Evolutionary conservation across 1,140 invertebrate species (phyloP).

Genomic region (Drosophila mauritiana): DNA sequence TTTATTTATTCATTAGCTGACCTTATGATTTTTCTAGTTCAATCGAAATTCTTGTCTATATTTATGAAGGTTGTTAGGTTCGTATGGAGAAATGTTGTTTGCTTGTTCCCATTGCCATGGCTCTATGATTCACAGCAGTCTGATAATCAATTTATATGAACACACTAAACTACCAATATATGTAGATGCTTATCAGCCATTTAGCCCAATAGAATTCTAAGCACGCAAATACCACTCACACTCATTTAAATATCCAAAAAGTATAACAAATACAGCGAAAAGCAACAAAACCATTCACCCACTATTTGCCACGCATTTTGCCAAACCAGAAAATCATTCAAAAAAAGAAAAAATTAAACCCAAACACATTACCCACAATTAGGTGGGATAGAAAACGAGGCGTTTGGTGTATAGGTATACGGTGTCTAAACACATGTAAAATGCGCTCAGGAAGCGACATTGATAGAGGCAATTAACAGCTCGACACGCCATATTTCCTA

Average conservation of each 20-base stretch:
- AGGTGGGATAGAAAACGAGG: slow-evolving; percentile 12
- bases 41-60: background rate
- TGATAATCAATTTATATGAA: background rate
- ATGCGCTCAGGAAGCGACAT: slow-evolving; percentile 67
- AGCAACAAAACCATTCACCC: slow-evolving; percentile 14
- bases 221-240: slow-evolving; percentile 32
- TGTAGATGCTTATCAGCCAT: slow-evolving; percentile 39
- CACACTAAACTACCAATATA: background rate
- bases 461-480: slow-evolving; percentile 81
- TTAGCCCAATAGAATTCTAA: slow-evolving; percentile 19
- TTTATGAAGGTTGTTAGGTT: background rate
- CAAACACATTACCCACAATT: slow-evolving; percentile 49
- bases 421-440: slow-evolving; percentile 71
- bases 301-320: slow-evolving; percentile 34
- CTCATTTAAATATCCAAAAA: slow-evolving; percentile 28
- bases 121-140: too few relatives aligned
- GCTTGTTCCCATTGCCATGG: too few relatives aligned
- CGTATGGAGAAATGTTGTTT: background rate
- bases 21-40: background rate
- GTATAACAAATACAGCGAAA: slow-evolving; percentile 7
- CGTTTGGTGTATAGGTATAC: slow-evolving; percentile 15
- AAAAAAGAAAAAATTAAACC: slow-evolving; percentile 15
- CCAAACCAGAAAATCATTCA: slow-evolving; percentile 1
- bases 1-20: slow-evolving; percentile 16
- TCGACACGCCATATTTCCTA: slow-evolving; percentile 78